A percentile compares a stretch with the other conserved stretches of the same genome.
phyloP scores from a whole-genome alignment of 2,113 vertebrate genomes.

The Charina bottae region DNA sequence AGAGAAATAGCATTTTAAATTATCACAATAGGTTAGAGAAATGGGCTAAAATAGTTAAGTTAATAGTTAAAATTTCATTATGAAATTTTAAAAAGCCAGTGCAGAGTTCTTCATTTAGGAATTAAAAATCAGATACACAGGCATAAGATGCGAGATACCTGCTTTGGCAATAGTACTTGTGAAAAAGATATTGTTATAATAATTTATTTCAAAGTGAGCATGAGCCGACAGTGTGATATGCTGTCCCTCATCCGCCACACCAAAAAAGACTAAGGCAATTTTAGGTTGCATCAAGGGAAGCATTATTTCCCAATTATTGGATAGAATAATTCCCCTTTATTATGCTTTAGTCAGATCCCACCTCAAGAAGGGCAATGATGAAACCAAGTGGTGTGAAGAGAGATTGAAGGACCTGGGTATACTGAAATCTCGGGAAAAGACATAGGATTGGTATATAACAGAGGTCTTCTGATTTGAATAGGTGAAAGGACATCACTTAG shows the following conservation, averaged over 20 bases:
- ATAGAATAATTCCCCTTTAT: neutral
- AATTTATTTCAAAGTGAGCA: neutral
- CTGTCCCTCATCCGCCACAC: neutral
- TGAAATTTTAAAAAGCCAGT: neutral
- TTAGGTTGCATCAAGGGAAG: neutral
- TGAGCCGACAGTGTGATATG: neutral
- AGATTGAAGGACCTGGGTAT: neutral
- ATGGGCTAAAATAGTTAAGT: neutral
- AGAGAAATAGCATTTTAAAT: neutral
- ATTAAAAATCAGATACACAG: neutral
- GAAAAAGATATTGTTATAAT: neutral
- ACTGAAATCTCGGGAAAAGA: neutral
- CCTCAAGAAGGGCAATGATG: neutral
- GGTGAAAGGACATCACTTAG: neutral
- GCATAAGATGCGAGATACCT: neutral
- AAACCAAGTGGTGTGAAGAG: neutral
- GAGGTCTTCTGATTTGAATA: neutral
- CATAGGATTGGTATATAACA: neutral
- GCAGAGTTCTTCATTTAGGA: neutral
- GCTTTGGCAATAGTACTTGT: too few species aligned
- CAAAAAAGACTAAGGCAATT: neutral
- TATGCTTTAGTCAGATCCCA: neutral
- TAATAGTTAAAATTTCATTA: too few species aligned
- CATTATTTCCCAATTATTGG: neutral
- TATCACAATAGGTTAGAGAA: neutral